These are phyloP conservation scores for Glossophaga mutica DNA, from an alignment of 2,797 vertebrate species.

Conservation along the genomic window DNA sequence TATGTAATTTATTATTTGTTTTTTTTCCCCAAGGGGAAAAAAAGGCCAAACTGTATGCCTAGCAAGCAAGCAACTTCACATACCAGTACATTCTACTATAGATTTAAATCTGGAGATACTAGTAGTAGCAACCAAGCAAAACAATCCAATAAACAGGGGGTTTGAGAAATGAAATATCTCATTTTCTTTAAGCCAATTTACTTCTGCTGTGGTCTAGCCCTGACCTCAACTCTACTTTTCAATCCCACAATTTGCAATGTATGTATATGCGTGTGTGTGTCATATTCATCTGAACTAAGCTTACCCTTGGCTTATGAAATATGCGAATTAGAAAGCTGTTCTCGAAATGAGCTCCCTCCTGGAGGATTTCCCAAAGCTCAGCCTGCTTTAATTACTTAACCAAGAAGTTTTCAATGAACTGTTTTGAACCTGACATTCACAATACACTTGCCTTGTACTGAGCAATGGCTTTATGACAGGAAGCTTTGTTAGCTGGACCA, in stretches of 20 bases:
- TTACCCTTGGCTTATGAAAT: constrained; percentile 59
- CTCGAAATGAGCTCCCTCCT: constrained; percentile 67
- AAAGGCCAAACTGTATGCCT: background rate
- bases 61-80: background rate
- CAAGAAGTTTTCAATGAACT: constrained; percentile 75
- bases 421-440: constrained; percentile 75
- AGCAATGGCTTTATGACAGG: constrained; percentile 72
- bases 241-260: constrained; percentile 39
- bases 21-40: background rate
- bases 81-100: background rate
- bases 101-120: constrained; percentile 21
- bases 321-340: constrained; percentile 63
- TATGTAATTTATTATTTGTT: background rate
- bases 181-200: constrained; percentile 31
- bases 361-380: constrained; percentile 71
- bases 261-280: background rate
- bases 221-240: constrained; percentile 53
- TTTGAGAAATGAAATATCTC: constrained; percentile 39
- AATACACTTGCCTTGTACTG: constrained; percentile 59
- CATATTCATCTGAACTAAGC: constrained; percentile 52
- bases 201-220: constrained; percentile 44
- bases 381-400: constrained; percentile 76
- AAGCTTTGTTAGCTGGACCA: constrained; percentile 73
- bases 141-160: constrained; percentile 33
- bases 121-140: constrained; percentile 21